Percentiles rank a stretch among this genome's conserved stretches.
Evolutionary conservation across 1,140 invertebrate species (phyloP).

Genomic region (Vollenhovia emeryi): DNA sequence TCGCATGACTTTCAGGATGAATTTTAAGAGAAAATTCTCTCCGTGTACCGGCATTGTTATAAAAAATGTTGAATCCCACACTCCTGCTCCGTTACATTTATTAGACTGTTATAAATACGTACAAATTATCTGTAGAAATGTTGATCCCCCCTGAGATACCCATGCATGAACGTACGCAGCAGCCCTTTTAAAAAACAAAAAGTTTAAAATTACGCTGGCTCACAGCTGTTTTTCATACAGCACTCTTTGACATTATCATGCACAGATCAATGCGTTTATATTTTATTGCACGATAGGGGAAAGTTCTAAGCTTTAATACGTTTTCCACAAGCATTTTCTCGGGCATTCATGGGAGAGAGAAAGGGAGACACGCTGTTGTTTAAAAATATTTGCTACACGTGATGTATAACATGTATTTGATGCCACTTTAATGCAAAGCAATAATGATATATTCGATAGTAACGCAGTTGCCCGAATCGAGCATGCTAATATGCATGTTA

Average conservation of each 20-base stretch:
- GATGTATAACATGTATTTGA: background rate
- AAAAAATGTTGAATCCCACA: background rate
- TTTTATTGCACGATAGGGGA: background rate
- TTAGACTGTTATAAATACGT: background rate
- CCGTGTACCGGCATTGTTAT: background rate
- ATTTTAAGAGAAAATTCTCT: no score
- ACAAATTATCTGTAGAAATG: background rate
- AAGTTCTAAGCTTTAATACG: background rate
- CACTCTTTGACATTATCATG: constrained; percentile 15
- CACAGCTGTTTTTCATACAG: background rate
- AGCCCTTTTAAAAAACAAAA: background rate
- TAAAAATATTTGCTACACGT: background rate
- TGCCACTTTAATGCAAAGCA: background rate
- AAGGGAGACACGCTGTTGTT: background rate
- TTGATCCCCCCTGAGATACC: background rate
- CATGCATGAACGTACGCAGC: no score
- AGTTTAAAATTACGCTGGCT: background rate
- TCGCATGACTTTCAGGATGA: no score
- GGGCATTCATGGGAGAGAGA: background rate
- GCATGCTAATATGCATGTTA: background rate
- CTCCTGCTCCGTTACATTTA: background rate
- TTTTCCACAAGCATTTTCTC: background rate
- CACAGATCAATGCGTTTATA: background rate
- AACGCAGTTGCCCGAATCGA: background rate
- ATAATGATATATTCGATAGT: background rate